These are phyloP conservation scores for Atrichornis clamosus DNA, from an alignment of 2,113 vertebrate species.

Conservation along the genomic window DNA sequence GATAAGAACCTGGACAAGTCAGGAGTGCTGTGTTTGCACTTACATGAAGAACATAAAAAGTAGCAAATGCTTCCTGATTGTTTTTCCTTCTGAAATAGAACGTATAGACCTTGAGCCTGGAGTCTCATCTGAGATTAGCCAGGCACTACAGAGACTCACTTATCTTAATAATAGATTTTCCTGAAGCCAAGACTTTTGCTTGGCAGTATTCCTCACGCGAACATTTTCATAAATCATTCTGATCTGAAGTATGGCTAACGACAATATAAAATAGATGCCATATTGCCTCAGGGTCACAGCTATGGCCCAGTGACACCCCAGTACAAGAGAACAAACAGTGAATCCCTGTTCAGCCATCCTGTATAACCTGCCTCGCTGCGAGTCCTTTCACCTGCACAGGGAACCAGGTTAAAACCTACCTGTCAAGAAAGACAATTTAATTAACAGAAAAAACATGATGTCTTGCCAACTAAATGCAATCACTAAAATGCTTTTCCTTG, in stretches of 20 bases:
- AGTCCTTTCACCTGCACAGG: neutral
- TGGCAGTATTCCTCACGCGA: neutral
- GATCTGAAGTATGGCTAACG: neutral
- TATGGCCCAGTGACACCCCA: neutral
- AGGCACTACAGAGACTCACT: neutral
- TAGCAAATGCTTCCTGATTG: neutral
- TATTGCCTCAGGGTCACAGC: neutral
- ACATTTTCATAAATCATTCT: neutral
- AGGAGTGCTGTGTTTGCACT: neutral
- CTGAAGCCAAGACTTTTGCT: neutral
- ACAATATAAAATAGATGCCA: neutral
- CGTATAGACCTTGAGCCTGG: neutral
- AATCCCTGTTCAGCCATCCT: neutral
- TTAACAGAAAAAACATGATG: slow-evolving; percentile 4
- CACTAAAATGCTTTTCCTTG: neutral
- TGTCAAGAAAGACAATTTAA: neutral
- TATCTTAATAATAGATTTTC: neutral
- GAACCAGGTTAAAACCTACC: neutral
- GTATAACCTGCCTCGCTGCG: neutral
- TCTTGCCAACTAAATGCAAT: slow-evolving; percentile 22
- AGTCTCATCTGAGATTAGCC: neutral
- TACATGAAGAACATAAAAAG: neutral
- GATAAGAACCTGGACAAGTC: neutral
- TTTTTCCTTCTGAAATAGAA: neutral
- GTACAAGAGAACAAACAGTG: neutral